phyloP scores from a whole-genome alignment of 2,888 invertebrate species.

The Eudemis profundana region DNA sequence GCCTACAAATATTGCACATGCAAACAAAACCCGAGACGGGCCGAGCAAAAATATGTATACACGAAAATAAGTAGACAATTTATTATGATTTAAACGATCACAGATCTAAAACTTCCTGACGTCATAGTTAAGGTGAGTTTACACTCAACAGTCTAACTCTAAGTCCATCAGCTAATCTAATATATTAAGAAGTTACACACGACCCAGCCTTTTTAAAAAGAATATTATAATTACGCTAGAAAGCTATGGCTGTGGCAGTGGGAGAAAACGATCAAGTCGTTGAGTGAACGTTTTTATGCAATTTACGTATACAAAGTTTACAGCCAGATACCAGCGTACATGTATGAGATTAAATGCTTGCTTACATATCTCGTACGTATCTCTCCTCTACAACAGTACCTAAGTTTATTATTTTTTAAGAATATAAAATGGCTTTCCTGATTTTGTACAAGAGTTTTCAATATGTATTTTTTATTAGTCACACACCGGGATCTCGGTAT shows the following conservation, averaged over 20 bases:
- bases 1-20: conserved; percentile 40
- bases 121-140: not conserved
- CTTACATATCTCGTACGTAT: no score
- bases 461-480: no score
- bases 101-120: conserved; percentile 40
- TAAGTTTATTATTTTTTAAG: no score
- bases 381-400: no score
- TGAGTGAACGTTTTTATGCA: no score
- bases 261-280: not conserved
- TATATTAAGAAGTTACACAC: conserved; percentile 61
- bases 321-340: no score
- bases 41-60: conserved; percentile 20
- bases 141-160: conserved; percentile 10
- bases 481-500: no score
- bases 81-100: conserved; percentile 41
- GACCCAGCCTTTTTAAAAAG: conserved; percentile 69
- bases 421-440: no score
- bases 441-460: no score
- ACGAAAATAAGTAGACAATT: conserved; percentile 34
- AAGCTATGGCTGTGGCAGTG: conserved; percentile 46
- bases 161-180: conserved; percentile 44
- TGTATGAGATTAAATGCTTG: no score
- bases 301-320: no score
- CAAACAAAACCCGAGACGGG: conserved; percentile 25
- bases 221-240: conserved; percentile 36